Base-by-base conservation (phyloP, 2,888 invertebrate species). In the Selenia dentaria region DNA sequence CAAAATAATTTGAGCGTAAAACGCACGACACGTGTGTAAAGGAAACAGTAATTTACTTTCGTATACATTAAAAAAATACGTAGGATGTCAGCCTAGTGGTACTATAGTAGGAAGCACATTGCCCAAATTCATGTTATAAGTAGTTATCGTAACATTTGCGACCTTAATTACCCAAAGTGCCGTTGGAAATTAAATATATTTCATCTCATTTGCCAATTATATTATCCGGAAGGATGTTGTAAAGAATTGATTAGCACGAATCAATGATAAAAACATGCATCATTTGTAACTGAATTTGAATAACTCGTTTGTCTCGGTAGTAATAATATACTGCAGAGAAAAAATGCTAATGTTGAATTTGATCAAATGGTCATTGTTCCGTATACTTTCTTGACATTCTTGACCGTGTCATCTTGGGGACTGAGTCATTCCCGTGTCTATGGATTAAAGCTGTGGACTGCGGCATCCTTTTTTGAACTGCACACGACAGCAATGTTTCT, bases 181-280 rank as follows among this genome's bases (percentile, higher is more conserved):
- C 60, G 63, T 59, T 63, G 62, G 42, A 39, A 38, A 36, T 52
- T 39, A 52, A 45, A 46, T 53, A 48, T 40, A 20, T 32, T 46
- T 48, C 37, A 36, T 54, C 50, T 51, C 52, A 48, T 37, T 52
- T 43, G 55, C 54, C 53, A 59, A 67, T 63, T 57, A 62, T 53
- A 50, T 65, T 70, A 67, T 70, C 63, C 74, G 74, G 76, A 73
- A 74, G 69, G 64, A 71, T 57, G 63, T 51, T 63, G 59, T 65
- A 62, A 64, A 67, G 57, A 66, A 74, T 73, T 66, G 65, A 76
- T 67, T 62, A 55, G 50, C 59, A 58, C 57, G 62, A 68, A 63
- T 67, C 54, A 55, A 52, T 60, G 61, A 62, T 60, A 60, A 59
- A 54, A 53, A 52, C 53, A 48, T 54, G 40, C 56, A 60, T 50